Evolutionary conservation across 2,888 invertebrate species (phyloP).

Genomic region (Amblyjoppa fuscipennis): DNA sequence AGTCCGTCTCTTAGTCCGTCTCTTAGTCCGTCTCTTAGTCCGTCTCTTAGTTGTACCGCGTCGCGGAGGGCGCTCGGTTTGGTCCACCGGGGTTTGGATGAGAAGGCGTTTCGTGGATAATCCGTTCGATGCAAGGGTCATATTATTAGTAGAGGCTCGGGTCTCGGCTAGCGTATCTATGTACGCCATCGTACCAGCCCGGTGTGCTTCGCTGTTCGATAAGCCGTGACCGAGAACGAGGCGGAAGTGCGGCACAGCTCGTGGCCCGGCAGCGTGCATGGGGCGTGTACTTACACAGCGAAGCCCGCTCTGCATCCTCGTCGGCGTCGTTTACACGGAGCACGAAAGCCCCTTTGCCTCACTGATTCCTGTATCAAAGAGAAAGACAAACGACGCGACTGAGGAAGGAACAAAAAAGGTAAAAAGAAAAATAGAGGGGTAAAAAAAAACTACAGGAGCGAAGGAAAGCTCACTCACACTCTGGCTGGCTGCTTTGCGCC

Average conservation of each 20-base stretch:
- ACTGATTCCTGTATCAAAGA: constrained; percentile 49
- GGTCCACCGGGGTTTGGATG: too few relatives aligned
- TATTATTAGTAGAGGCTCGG: neutral
- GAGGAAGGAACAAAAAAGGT: constrained; percentile 1
- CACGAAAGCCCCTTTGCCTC: constrained; percentile 47
- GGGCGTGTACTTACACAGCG: neutral
- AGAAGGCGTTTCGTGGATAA: neutral
- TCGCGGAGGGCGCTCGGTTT: neutral
- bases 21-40: too few relatives aligned
- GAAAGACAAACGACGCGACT: constrained; percentile 34
- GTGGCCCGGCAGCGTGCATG: neutral
- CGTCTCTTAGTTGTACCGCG: neutral
- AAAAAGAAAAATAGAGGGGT: constrained; percentile 4
- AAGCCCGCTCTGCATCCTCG: constrained; percentile 24
- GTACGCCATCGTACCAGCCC: neutral
- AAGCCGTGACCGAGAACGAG: constrained; percentile 25
- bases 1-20: too few relatives aligned
- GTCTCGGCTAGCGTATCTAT: neutral
- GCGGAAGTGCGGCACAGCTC: constrained; percentile 9
- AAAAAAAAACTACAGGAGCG: constrained; percentile 17
- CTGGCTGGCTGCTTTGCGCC: constrained; percentile 14
- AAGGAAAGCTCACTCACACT: constrained; percentile 13
- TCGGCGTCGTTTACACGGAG: constrained; percentile 25
- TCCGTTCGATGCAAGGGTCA: neutral
- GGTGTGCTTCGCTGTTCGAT: constrained; percentile 5